Percentiles rank a stretch among this genome's conserved stretches.
phyloP scores from a whole-genome alignment of 1,140 invertebrate genomes.

The Adoxophyes honmai region DNA sequence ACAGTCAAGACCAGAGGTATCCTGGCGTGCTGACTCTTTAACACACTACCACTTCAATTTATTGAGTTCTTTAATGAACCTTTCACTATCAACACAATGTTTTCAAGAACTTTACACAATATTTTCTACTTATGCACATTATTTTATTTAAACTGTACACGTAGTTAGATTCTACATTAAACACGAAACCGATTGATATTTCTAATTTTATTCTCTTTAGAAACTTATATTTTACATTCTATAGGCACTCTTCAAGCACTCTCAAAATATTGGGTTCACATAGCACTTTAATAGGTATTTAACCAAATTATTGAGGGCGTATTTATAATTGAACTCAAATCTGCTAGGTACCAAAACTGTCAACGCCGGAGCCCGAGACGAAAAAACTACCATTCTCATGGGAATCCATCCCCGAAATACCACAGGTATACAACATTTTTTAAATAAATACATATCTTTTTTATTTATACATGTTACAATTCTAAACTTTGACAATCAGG shows the following conservation, averaged over 20 bases:
- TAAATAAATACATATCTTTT: slow-evolving; percentile 17
- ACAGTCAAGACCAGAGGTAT: neutral
- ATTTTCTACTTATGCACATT: neutral
- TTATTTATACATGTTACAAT: neutral
- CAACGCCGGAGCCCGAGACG: slow-evolving; percentile 40
- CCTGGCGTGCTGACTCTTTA: neutral
- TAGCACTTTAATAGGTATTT: neutral
- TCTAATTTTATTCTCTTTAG: neutral
- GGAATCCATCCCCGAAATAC: slow-evolving; percentile 66
- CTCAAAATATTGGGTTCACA: neutral
- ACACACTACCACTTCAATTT: neutral
- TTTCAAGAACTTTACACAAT: neutral
- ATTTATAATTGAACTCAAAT: slow-evolving; percentile 18
- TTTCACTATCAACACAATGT: neutral
- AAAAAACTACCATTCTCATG: slow-evolving; percentile 62
- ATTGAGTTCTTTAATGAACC: neutral
- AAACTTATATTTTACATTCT: neutral
- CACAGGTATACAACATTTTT: slow-evolving; percentile 51
- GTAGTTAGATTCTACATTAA: slow-evolving; percentile 13
- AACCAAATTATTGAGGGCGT: neutral
- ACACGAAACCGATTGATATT: neutral
- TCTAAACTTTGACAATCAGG: slow-evolving; percentile 42
- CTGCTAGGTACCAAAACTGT: slow-evolving; percentile 47
- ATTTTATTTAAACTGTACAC: neutral
- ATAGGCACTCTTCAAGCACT: neutral